Percentiles rank a stretch among this genome's conserved stretches.
Evolutionary conservation across 1,140 invertebrate species (phyloP).

Genomic region (Drosophila dunni): DNA sequence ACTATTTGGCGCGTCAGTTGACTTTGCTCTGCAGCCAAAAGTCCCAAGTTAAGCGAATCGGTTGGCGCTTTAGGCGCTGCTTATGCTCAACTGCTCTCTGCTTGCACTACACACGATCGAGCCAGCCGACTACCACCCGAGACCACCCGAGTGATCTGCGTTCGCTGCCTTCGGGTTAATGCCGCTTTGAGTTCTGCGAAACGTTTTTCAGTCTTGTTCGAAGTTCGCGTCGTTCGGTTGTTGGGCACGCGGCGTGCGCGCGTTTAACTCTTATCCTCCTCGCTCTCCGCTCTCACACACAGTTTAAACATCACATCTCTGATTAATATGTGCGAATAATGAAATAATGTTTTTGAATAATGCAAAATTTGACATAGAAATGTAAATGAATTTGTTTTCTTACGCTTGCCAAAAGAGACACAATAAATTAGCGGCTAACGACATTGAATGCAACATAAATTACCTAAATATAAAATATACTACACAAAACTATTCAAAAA

Average conservation of each 20-base stretch:
- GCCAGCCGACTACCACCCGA: not conserved
- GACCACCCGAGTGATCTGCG: slow-evolving; percentile 36
- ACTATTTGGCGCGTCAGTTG: too few species aligned
- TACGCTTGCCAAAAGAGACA: slow-evolving; percentile 4
- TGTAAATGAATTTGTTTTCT: slow-evolving; percentile 46
- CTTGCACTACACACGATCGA: not conserved
- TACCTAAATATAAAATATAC: slow-evolving; percentile 17
- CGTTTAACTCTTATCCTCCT: slow-evolving; percentile 17
- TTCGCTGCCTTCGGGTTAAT: slow-evolving; percentile 33
- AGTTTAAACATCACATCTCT: slow-evolving; percentile 13
- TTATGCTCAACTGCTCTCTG: too few species aligned
- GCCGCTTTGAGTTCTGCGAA: slow-evolving; percentile 32
- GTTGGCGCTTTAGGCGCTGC: not conserved
- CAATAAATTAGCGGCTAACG: slow-evolving; percentile 52
- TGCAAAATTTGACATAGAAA: slow-evolving; percentile 52
- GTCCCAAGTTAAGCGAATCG: not conserved
- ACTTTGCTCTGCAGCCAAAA: too few species aligned
- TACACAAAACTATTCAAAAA: not conserved
- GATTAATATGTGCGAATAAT: slow-evolving; percentile 46
- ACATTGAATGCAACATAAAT: slow-evolving; percentile 52
- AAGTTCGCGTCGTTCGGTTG: slow-evolving; percentile 80
- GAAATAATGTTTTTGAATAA: slow-evolving; percentile 46
- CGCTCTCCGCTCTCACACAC: not conserved
- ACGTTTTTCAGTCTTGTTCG: slow-evolving; percentile 70
- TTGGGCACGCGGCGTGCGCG: slow-evolving; percentile 66